Conservation (phyloP, 92 coral and sea anemone genomes). For the Zoanthus sansibaricus region DNA sequence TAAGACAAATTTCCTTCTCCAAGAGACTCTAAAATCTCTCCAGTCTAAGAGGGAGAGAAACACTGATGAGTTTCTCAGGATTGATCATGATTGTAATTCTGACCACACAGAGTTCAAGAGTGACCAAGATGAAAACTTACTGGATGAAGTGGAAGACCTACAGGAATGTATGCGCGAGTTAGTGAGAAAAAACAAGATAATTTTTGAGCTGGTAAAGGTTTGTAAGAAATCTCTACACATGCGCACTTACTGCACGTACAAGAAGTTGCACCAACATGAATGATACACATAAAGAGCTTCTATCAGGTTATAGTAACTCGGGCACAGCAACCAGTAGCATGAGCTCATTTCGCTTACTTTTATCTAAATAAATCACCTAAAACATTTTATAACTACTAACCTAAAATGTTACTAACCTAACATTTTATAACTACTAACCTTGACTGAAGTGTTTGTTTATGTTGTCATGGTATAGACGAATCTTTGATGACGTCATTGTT, state of each 20-base stretch:
- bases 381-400: too few relatives aligned
- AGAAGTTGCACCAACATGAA: not conserved
- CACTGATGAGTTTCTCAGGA: not conserved
- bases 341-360: too few relatives aligned
- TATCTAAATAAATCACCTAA: too few relatives aligned
- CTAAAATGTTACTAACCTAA: too few relatives aligned
- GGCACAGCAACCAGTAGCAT: too few relatives aligned
- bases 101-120: not conserved
- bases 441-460: too few relatives aligned
- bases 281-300: too few relatives aligned
- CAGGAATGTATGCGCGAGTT: conserved; percentile 64
- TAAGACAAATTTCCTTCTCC: conserved; percentile 34
- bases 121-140: not conserved
- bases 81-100: not conserved
- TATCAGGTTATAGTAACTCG: too few relatives aligned
- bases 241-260: conserved; percentile 43
- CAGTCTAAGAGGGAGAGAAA: conserved; percentile 31
- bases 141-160: not conserved
- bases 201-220: conserved; percentile 81
- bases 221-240: conserved; percentile 50
- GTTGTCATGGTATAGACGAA: too few relatives aligned
- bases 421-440: too few relatives aligned
- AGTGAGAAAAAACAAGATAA: conserved; percentile 70
- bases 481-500: too few relatives aligned
- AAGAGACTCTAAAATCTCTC: conserved; percentile 14